Base-by-base conservation (phyloP, 2,797 vertebrate genomes). In the Uromys caudimaculatus region DNA sequence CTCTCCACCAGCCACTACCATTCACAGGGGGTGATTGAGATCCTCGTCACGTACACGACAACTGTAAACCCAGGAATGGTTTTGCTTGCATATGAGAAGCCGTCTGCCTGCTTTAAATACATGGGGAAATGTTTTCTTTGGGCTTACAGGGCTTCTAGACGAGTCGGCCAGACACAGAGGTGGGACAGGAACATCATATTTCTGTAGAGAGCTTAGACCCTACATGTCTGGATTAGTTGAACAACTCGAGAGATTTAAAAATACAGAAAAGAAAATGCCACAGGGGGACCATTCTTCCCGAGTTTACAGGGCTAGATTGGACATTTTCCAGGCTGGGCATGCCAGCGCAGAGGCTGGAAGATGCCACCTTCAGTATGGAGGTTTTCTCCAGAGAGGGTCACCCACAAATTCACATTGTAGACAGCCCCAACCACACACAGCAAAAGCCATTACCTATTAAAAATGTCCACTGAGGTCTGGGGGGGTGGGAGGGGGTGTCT, bases 51-150 rank as follows among this genome's bases (percentile, higher is more conserved):
- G 95, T 90, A 96, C 64, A 89, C 97, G 95, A 98, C 98, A 97
- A 97, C 97, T 56, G 96, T 98, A 98, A 98, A 95, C 16, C 29
- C 82, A 95, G 92, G 97, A 97, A 98, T 86, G 93, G 96, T 93
- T 41, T 87, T 78, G 38, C 84, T 94, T 97, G 95, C 94, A 95
- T 60, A 90, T 27, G 97, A 86, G 29, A 52, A 91, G 95, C 98
- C 98, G 98, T 98, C 98, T 98, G 98, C 95, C 86, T 24, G 58
- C 90, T 90, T 96, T 98, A 98, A 97, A 97, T 98, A 98, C 98
- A 98, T 97, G 97, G 73, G 1, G 90, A 97, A 96, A 97, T 67
- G 97, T 97, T 94, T 98, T 97, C 97, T 96, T 95, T 96, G 97
- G 98, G 96, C 96, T 97, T 94, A 96, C 90, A 97, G 96, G 95